phyloP scores from a whole-genome alignment of 1,140 invertebrate species.

The Drosophila chauvacae region DNA sequence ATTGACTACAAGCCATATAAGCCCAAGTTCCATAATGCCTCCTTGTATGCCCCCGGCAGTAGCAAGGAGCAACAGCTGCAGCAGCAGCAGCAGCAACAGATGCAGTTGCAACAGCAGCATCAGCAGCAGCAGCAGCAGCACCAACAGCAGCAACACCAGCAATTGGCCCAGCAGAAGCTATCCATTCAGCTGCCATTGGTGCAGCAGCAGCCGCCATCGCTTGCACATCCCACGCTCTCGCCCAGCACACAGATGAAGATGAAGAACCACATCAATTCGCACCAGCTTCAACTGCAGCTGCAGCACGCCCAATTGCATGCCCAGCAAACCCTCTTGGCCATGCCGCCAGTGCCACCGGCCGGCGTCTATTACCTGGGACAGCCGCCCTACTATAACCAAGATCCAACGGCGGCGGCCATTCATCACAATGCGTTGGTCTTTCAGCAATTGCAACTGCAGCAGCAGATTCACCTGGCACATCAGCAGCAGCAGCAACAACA shows the following conservation, averaged over 20 bases:
- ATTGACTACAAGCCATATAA: conserved; percentile 87
- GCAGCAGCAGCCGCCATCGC: conserved; percentile 44
- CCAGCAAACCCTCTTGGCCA: conserved; percentile 61
- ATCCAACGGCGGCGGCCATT: conserved; percentile 63
- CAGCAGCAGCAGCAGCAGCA: conserved; percentile 7
- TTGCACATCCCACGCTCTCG: conserved; percentile 72
- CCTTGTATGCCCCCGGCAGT: conserved; percentile 85
- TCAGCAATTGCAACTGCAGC: conserved; percentile 69
- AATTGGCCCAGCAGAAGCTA: conserved; percentile 55
- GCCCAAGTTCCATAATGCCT: conserved; percentile 90
- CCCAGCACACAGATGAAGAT: conserved; percentile 79
- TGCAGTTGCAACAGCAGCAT: conserved; percentile 34
- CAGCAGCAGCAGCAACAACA: conserved; percentile 53
- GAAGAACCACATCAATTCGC: conserved; percentile 79
- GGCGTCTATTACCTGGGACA: conserved; percentile 69
- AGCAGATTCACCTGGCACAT: conserved; percentile 56
- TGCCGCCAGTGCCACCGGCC: conserved; percentile 45
- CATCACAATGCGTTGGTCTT: conserved; percentile 66
- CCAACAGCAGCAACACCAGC: conserved; percentile 45
- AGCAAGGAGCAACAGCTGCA: conserved; percentile 58
- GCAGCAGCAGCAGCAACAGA: conserved; percentile 42
- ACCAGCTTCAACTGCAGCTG: conserved; percentile 75
- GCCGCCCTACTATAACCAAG: conserved; percentile 57
- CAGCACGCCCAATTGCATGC: conserved; percentile 56
- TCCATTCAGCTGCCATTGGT: conserved; percentile 42